Percentiles rank a stretch among this genome's conserved stretches.
Conservation (phyloP, 92 coral and sea anemone species). For the Anthopleura xanthogrammica region DNA sequence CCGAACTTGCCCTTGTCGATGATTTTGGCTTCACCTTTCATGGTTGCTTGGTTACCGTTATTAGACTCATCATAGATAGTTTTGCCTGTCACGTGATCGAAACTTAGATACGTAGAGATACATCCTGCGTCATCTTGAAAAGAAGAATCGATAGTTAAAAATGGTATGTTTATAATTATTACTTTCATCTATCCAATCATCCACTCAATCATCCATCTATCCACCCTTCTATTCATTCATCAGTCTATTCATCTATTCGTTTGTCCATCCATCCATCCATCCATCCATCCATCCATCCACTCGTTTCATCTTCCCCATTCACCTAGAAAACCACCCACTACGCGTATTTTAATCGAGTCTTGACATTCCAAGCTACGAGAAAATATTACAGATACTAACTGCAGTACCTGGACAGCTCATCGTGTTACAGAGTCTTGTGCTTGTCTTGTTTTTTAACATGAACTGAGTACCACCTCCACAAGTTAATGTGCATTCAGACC, state of each 20-base stretch:
- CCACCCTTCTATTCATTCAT: too few species aligned
- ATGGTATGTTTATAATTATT: too few species aligned
- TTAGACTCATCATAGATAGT: slow-evolving; percentile 81
- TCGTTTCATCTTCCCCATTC: too few species aligned
- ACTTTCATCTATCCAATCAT: slow-evolving; percentile 23
- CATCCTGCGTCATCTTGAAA: slow-evolving; percentile 92
- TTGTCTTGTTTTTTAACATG: slow-evolving; percentile 55
- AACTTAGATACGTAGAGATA: slow-evolving; percentile 83
- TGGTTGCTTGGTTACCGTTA: slow-evolving; percentile 79
- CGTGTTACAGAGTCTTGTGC: slow-evolving; percentile 76
- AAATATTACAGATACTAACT: slow-evolving; percentile 33
- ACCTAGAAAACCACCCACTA: too few species aligned
- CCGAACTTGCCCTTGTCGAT: slow-evolving; percentile 78
- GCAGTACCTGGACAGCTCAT: slow-evolving; percentile 79
- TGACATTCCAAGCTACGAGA: too few species aligned
- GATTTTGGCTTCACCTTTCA: slow-evolving; percentile 69
- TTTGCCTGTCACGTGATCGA: slow-evolving; percentile 67
- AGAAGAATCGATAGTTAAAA: background rate
- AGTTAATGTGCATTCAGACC: slow-evolving; percentile 85
- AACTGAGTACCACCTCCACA: slow-evolving; percentile 92
- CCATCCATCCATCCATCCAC: too few species aligned
- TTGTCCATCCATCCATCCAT: too few species aligned
- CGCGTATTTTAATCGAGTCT: too few species aligned
- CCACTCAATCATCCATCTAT: too few species aligned
- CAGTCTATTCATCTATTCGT: too few species aligned